phyloP scores from a whole-genome alignment of 2,888 invertebrate species.

The Bursaphelenchus okinawaensis region DNA sequence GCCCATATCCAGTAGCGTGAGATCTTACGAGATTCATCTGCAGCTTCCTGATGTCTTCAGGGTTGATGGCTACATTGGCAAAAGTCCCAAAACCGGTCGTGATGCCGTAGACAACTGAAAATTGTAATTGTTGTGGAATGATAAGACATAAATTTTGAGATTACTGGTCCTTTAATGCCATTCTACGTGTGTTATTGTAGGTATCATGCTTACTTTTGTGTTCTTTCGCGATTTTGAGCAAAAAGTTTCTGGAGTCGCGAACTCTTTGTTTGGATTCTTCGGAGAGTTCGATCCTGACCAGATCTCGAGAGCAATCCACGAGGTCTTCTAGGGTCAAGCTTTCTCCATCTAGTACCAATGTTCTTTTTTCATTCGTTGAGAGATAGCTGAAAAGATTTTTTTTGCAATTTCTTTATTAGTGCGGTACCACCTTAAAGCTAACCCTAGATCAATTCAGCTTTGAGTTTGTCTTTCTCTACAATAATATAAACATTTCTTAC shows the following conservation, averaged over 20 bases:
- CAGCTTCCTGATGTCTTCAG: slow-evolving; percentile 63
- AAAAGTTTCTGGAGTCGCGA: slow-evolving; percentile 62
- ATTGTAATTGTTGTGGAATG: background rate
- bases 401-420: background rate
- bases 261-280: slow-evolving; percentile 64
- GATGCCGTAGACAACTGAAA: slow-evolving; percentile 63
- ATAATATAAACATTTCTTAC: background rate
- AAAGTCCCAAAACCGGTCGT: slow-evolving; percentile 70
- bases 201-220: slow-evolving; percentile 62
- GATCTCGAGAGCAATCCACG: slow-evolving; percentile 61
- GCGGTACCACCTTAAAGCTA: too few species aligned
- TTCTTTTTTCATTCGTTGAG: slow-evolving; percentile 1
- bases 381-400: background rate
- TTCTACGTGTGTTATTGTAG: background rate
- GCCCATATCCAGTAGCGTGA: slow-evolving; percentile 68
- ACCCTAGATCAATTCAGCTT: too few species aligned
- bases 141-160: background rate
- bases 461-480: background rate
- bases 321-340: slow-evolving; percentile 65
- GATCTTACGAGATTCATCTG: slow-evolving; percentile 68
- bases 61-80: slow-evolving; percentile 64
- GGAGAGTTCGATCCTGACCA: slow-evolving; percentile 60
- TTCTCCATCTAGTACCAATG: slow-evolving; percentile 61
- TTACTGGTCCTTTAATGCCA: too few species aligned
- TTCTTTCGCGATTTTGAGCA: slow-evolving; percentile 65